Evolutionary conservation across 2,888 invertebrate genomes (phyloP).

Genomic region (Melinaea marsaeus): DNA sequence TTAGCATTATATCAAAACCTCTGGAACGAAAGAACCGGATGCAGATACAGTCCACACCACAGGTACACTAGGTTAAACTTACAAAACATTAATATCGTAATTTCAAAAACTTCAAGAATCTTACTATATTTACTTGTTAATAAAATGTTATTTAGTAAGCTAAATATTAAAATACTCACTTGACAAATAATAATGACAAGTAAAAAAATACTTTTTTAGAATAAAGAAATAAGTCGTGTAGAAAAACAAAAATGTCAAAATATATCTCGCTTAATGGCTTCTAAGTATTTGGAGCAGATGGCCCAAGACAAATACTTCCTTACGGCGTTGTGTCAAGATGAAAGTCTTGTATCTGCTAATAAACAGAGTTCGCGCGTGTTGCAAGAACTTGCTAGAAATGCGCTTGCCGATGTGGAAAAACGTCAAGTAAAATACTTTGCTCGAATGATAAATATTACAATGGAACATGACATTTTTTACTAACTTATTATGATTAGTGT

Average conservation of each 20-base stretch:
- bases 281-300: slow-evolving; percentile 72
- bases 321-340: slow-evolving; percentile 61
- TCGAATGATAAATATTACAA: no score
- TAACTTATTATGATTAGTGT: no score
- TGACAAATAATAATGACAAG: no score
- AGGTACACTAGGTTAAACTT: slow-evolving; percentile 37
- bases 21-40: slow-evolving; percentile 45
- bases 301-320: slow-evolving; percentile 72
- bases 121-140: no score
- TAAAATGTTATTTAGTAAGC: no score
- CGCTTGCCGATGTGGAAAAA: slow-evolving; percentile 60
- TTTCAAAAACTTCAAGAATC: no score
- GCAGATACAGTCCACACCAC: slow-evolving; percentile 47
- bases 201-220: slow-evolving; percentile 40
- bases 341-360: slow-evolving; percentile 63
- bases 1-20: slow-evolving; percentile 37
- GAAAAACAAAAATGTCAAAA: slow-evolving; percentile 61
- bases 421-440: slow-evolving; percentile 50
- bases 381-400: slow-evolving; percentile 57
- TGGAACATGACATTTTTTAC: no score
- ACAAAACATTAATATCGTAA: no score
- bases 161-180: no score
- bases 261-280: slow-evolving; percentile 67
- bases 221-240: slow-evolving; percentile 60
- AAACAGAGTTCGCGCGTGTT: slow-evolving; percentile 58